Evolutionary conservation across 2,888 invertebrate genomes (phyloP), one percentile per base, ranked within the genome.

Genomic region (Campaea margaritaria): DNA sequence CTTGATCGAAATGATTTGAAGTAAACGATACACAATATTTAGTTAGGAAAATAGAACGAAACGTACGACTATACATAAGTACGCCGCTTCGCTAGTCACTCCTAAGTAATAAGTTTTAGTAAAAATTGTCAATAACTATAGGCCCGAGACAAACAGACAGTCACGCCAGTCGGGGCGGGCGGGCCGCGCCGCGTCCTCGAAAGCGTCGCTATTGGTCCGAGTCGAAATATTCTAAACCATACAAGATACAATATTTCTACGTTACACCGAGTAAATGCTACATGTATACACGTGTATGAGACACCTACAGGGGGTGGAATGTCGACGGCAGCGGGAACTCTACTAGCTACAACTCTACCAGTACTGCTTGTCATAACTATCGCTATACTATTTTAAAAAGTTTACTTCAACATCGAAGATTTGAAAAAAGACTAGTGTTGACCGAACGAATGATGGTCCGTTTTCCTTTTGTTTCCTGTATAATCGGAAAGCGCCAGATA

Each of bases 171-270:
- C 28, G 36, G 16, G 16, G 21, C 27, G 48, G 13, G 54, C 34
- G 28, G 10, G 31, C 7, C 3, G 14, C 38, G 16, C 44, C 27
- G 12, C 41, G 42, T 9, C 15, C 9, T 12, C 12, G n/a, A 52
- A 54, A 61, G 68, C 68, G 48, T 64, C 67, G 60, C 65, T 55
- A 69, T 73, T 76, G 78, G 74, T 73, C 76, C 76, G 70, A 74
- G 59, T 71, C 56, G 42, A 69, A 64, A 55, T 51, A 68, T 52
- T 62, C 63, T 63, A 51, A 51, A 15, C 16, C 38, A 55, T 52
- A 60, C 27, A 39, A 34, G n/a, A 44, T 38, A 52, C 2, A 55
- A 12, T 51, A 57, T 27, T 0, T 9, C 41, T 59, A 63, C 45
- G 12, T 27, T 42, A 47, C 34, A 54, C 14, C 27, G 27, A 55